phyloP scores from a whole-genome alignment of 2,113 vertebrate species.

The Esox niger region DNA sequence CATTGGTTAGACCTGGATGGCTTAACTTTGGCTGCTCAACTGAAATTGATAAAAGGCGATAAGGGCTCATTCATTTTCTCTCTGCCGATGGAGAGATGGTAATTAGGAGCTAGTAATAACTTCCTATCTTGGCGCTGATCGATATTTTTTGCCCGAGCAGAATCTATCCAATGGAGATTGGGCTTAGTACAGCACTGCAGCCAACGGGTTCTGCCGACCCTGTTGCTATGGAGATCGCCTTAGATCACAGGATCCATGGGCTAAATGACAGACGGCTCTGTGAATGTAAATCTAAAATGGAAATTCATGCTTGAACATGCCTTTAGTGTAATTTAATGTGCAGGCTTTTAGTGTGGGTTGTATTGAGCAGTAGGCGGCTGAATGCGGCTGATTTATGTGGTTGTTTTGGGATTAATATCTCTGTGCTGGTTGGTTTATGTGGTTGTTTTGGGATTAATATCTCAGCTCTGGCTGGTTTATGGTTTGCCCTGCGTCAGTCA shows the following conservation, averaged over 20 bases:
- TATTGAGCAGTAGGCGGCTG: conserved; percentile 39
- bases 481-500: conserved; percentile 48
- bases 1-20: conserved; percentile 87
- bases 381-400: conserved; percentile 69
- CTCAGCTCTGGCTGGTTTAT: conserved; percentile 65
- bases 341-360: conserved; percentile 54
- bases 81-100: conserved; percentile 86
- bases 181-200: conserved; percentile 58
- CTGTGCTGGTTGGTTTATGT: conserved; percentile 72
- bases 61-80: conserved; percentile 82
- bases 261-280: conserved; percentile 50
- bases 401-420: conserved; percentile 69
- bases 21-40: conserved; percentile 85
- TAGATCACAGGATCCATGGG: conserved; percentile 70
- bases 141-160: conserved; percentile 89
- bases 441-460: conserved; percentile 68
- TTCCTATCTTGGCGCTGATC: conserved; percentile 87
- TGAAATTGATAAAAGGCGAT: conserved; percentile 94
- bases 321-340: conserved; percentile 61
- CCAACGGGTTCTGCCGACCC: conserved; percentile 68
- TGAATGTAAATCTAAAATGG: conserved; percentile 53
- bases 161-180: conserved; percentile 74
- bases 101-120: conserved; percentile 92
- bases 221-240: conserved; percentile 80
- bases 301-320: conserved; percentile 48